Base-by-base conservation (phyloP, 2,113 vertebrate genomes). In the Pachypanchax playfairii region DNA sequence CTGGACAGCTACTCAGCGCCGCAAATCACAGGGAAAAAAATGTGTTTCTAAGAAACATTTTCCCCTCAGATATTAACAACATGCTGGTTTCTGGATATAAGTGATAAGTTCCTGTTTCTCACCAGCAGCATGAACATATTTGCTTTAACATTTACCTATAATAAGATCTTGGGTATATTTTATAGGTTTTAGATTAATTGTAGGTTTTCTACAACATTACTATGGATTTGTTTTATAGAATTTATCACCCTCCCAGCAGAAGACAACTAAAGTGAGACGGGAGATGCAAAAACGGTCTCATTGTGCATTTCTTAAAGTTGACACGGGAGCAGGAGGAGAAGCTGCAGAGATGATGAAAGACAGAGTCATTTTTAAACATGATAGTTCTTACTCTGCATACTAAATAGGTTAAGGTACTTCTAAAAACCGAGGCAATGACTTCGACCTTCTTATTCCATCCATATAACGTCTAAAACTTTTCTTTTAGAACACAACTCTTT, bases 1-100 rank as follows among this genome's bases (percentile, higher is more conserved):
- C 33, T n/a, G 41, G 51, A 17, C 39, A 42, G 50, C 61, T 47
- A 77, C 58, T 82, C 57, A 73, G 55, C 18, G 22, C 28, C 8
- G 1, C 36, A 17, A 18, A 56, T 54, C n/a, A 26, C 17, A 15
- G 18, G n/a, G 49, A 63, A 20, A 46, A 24, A 57, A 7, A 28
- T 55, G 47, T 4, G n/a, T 69, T 17, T 53, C 28, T 50, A 6
- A 55, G 18, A 6, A 44, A 59, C 42, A 38, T 42, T n/a, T n/a
- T n/a, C n/a, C n/a, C n/a, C n/a, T n/a, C n/a, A n/a, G n/a, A n/a
- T 22, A 36, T 12, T 31, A 38, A 57, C 28, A 47, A 38, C 17
- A 15, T 13, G 6, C 18, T 28, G n/a, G n/a, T n/a, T 9, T 39
- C 24, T 59, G 31, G 39, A 24, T n/a, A 18, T 4, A 43, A 13